These are phyloP conservation scores for Gymnosoma rotundatum DNA, from an alignment of 2,888 invertebrate genomes.

Conservation along the genomic window DNA sequence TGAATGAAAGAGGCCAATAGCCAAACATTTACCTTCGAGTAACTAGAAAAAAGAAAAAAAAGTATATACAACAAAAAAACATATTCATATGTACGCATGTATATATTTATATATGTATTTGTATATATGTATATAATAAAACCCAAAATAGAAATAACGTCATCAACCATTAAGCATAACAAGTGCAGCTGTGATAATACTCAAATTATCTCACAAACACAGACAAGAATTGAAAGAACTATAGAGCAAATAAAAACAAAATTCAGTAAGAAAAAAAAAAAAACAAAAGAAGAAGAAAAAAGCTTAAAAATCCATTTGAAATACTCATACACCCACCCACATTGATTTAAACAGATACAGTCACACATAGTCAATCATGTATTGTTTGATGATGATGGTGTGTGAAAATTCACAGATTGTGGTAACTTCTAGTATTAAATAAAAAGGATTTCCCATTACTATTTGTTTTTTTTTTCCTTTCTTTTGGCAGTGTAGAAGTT, in stretches of 20 bases:
- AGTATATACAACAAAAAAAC: too few species aligned
- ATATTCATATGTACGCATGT: too few species aligned
- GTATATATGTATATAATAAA: too few species aligned
- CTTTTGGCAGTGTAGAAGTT: neutral
- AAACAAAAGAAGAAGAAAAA: neutral
- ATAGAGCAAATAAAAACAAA: conserved; percentile 1
- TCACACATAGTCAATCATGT: neutral
- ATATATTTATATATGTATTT: neutral
- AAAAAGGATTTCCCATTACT: conserved; percentile 55
- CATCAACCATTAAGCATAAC: conserved; percentile 69
- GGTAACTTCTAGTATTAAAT: conserved; percentile 65
- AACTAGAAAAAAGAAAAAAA: neutral
- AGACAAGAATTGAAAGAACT: conserved; percentile 40
- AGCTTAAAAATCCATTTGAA: conserved; percentile 46
- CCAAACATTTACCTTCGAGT: conserved; percentile 35
- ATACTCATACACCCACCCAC: conserved; percentile 5
- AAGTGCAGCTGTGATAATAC: conserved; percentile 73
- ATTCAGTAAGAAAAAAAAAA: conserved; percentile 7
- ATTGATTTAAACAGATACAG: conserved; percentile 14
- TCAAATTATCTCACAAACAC: conserved; percentile 68
- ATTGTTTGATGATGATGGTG: conserved; percentile 54
- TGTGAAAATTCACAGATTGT: conserved; percentile 70
- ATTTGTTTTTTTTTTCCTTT: neutral
- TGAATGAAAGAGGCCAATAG: conserved; percentile 25
- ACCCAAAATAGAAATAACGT: conserved; percentile 48